Evolutionary conservation across 2,797 vertebrate species (phyloP), one percentile per base, ranked within the genome.

Genomic region (Tympanoctomys barrerae): DNA sequence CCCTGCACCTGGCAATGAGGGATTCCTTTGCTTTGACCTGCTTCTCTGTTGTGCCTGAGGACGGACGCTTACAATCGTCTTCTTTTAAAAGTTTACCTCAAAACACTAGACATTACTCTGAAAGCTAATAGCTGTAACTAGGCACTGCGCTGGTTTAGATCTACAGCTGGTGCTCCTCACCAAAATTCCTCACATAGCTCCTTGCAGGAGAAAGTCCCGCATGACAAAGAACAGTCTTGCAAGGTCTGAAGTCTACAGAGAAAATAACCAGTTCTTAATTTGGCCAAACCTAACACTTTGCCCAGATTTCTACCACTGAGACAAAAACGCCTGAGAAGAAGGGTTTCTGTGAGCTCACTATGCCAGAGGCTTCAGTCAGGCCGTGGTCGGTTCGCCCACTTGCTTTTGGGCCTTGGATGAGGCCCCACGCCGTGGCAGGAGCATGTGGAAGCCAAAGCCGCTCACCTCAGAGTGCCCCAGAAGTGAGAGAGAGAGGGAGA

Each of bases 251-350:
- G 52, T 39, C 39, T 68, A 11, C 26, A 16, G 11, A 6, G 21
- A 92, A 94, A 94, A 90, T 61, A 33, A 28, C 4, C 82, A 75
- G 49, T 68, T 70, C 16, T 86, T 95, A 86, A 28, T 79, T 61
- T 92, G 70, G 49, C 49, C 39, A 79, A 80, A 68, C 13, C n/a
- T 39, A 79, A 0, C 33, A 2, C 31, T 1, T 28, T 52, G 22
- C 19, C 12, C 62, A 61, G 9, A 33, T 59, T 59, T 75, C 70
- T 14, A 42, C 52, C 42, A 49, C 21, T 7, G 16, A 42, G 16
- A 62, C n/a, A 82, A 82, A 49, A 61, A 61, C 9, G 42, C 36
- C 13, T 42, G 79, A 11, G 18, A 49, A 52, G 46, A 33, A 78
- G 75, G 46, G 28, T 26, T 33, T 21, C 13, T 3, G 31, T 49